A percentile compares a stretch with the other conserved stretches of the same genome.
These are phyloP conservation scores for Oscheius sp. DNA, from an alignment of 1,140 invertebrate genomes.

Conservation along the genomic window DNA sequence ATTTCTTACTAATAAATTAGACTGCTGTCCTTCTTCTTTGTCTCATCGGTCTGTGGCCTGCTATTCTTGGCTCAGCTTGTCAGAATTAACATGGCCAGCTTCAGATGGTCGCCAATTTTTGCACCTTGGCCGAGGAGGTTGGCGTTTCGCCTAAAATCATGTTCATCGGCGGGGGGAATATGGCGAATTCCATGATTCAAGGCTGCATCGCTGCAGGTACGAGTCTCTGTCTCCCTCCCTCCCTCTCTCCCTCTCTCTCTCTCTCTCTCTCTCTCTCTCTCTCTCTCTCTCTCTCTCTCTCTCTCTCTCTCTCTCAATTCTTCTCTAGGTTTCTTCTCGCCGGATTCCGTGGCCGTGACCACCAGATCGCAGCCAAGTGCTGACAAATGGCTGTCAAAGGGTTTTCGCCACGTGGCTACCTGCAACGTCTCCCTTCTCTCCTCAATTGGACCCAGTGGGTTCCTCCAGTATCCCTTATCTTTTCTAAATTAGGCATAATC, in stretches of 20 bases:
- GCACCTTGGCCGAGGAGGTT: background rate
- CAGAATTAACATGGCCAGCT: too few relatives aligned
- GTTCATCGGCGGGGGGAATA: constrained; percentile 12
- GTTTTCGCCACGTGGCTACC: background rate
- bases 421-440: too few relatives aligned
- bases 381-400: background rate
- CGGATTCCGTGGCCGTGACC: background rate
- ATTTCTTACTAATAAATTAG: too few relatives aligned
- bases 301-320: background rate
- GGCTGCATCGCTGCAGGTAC: background rate
- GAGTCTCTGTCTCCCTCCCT: background rate
- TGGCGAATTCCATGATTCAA: background rate
- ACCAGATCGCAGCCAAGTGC: background rate
- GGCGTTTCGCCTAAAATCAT: background rate
- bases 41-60: too few relatives aligned
- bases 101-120: too few relatives aligned
- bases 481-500: background rate
- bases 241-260: background rate
- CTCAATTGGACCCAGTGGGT: too few relatives aligned
- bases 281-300: background rate
- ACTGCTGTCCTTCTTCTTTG: too few relatives aligned
- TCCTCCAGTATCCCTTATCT: background rate
- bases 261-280: background rate
- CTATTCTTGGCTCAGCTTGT: too few relatives aligned
- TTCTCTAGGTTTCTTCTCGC: background rate